These are phyloP conservation scores for Drosophila parvula DNA, from an alignment of 1,140 invertebrate genomes.

Conservation along the genomic window DNA sequence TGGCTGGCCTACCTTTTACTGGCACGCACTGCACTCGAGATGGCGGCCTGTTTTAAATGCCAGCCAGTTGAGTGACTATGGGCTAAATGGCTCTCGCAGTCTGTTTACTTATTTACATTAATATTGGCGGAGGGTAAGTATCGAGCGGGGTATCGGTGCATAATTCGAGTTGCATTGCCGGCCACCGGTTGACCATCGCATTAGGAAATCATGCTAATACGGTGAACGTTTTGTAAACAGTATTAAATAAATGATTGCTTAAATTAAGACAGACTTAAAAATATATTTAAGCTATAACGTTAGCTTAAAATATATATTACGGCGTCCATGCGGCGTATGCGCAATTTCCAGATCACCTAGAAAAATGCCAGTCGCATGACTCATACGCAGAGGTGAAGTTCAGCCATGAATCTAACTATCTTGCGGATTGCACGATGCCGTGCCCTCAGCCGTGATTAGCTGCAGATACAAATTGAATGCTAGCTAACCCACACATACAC, in stretches of 20 bases:
- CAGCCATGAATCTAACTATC: constrained; percentile 56
- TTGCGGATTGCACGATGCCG: constrained; percentile 57
- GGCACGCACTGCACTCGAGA: constrained; percentile 42
- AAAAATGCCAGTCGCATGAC: constrained; percentile 45
- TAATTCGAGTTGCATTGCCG: constrained; percentile 63
- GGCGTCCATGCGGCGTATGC: constrained; percentile 48
- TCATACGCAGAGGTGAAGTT: constrained; percentile 71
- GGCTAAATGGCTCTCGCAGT: constrained; percentile 27
- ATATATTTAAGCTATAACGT: too few species aligned
- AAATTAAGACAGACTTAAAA: too few species aligned
- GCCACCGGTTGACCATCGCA: constrained; percentile 76
- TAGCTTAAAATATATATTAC: not conserved
- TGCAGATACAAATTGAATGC: constrained; percentile 56
- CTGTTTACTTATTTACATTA: constrained; percentile 44
- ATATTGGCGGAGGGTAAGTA: constrained; percentile 10
- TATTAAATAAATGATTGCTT: too few species aligned
- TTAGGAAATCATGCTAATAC: constrained; percentile 77
- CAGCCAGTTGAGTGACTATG: constrained; percentile 58
- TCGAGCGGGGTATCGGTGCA: constrained; percentile 17
- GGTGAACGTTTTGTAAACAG: constrained; percentile 14
- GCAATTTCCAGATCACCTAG: constrained; percentile 37
- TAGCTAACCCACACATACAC: constrained; percentile 43
- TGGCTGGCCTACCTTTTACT: constrained; percentile 53
- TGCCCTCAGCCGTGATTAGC: constrained; percentile 69
- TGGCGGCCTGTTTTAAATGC: constrained; percentile 74